phyloP scores from a whole-genome alignment of 2,797 vertebrate genomes.

The Synaphobranchus kaupii region DNA sequence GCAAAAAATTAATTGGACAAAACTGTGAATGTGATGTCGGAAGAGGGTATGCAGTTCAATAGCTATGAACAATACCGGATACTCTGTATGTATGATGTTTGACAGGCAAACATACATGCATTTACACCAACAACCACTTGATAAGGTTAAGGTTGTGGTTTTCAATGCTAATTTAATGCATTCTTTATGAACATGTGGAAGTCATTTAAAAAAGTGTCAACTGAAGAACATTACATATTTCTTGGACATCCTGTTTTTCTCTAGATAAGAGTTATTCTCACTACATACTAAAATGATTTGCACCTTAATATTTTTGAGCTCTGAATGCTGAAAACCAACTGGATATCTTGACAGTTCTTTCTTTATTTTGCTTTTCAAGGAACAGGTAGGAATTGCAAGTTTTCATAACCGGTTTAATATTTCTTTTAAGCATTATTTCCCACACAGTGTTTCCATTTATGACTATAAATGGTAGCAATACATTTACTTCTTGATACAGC shows the following conservation, averaged over 20 bases:
- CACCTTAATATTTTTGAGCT: neutral
- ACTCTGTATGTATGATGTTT: neutral
- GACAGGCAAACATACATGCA: neutral
- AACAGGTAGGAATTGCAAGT: constrained; percentile 14
- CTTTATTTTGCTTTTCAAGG: neutral
- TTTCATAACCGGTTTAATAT: neutral
- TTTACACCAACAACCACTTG: neutral
- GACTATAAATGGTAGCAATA: neutral
- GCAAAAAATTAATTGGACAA: neutral
- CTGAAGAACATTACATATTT: neutral
- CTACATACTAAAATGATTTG: neutral
- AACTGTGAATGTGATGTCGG: neutral
- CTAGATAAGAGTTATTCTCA: neutral
- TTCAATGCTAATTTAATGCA: neutral
- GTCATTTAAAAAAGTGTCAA: neutral
- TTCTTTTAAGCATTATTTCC: neutral
- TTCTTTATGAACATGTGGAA: neutral
- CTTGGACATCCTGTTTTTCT: neutral
- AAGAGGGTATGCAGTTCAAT: neutral
- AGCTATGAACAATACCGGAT: neutral
- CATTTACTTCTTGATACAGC: neutral
- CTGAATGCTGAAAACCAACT: constrained; percentile 5
- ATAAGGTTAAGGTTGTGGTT: neutral
- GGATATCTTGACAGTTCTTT: constrained; percentile 20
- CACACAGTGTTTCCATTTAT: neutral